These are phyloP conservation scores for Trematomus bernacchii DNA, from an alignment of 2,797 vertebrate genomes.

Conservation along the genomic window DNA sequence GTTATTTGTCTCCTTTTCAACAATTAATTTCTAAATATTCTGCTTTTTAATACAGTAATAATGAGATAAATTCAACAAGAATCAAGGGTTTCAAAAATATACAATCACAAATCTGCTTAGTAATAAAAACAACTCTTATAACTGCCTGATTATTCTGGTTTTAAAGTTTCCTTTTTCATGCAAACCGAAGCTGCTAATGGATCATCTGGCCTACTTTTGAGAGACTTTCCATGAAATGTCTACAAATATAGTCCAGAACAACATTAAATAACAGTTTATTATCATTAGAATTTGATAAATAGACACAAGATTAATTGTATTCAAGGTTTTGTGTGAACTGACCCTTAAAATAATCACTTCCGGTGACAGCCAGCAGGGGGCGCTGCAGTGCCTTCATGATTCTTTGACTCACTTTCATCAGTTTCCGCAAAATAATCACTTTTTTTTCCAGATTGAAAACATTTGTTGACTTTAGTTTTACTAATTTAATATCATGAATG, in stretches of 20 bases:
- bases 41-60: no score
- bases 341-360: neutral
- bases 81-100: neutral
- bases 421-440: neutral
- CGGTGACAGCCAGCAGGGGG: slow-evolving; percentile 63
- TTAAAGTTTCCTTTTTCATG: no score
- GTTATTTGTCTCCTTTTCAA: no score
- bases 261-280: no score
- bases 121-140: no score
- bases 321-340: neutral
- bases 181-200: neutral
- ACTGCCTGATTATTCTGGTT: neutral
- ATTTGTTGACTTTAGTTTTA: neutral
- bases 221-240: neutral
- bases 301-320: neutral
- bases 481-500: neutral
- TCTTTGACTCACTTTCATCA: neutral
- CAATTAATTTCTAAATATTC: no score
- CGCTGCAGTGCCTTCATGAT: slow-evolving; percentile 44
- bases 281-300: no score
- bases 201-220: neutral
- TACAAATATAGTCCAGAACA: neutral
- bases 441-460: neutral
- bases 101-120: neutral
- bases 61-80: neutral